Conservation (phyloP, 1,140 invertebrate genomes). For the Drosophila arizonae region DNA sequence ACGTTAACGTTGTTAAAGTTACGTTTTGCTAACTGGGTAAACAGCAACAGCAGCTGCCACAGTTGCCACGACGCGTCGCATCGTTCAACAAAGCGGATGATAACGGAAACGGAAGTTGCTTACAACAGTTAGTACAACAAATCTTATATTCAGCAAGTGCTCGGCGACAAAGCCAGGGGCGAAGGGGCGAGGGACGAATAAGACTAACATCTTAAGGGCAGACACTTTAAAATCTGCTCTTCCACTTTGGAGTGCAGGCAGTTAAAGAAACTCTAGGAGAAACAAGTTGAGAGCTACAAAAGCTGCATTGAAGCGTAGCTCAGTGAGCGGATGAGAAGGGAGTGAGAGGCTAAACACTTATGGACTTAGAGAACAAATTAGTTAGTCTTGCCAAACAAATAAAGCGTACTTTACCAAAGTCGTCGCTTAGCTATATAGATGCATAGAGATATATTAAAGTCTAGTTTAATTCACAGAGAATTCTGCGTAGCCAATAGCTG, state of each 20-base stretch:
- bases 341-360: not conserved
- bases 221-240: constrained; percentile 62
- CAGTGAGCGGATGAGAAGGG: too few species aligned
- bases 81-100: constrained; percentile 61
- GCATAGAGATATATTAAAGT: too few species aligned
- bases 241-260: constrained; percentile 40
- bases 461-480: too few species aligned
- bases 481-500: too few species aligned
- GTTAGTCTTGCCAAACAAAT: too few species aligned
- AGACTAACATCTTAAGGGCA: constrained; percentile 48
- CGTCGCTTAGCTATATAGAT: too few species aligned
- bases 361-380: not conserved
- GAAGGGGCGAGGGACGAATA: constrained; percentile 3
- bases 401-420: too few species aligned
- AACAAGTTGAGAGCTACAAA: constrained; percentile 3
- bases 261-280: constrained; percentile 13
- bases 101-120: constrained; percentile 77
- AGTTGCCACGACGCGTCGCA: constrained; percentile 19
- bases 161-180: not conserved
- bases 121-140: constrained; percentile 58
- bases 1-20: constrained; percentile 45
- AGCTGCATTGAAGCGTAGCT: not conserved
- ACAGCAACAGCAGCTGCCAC: constrained; percentile 32
- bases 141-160: constrained; percentile 17
- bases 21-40: constrained; percentile 35